phyloP scores from a whole-genome alignment of 2,797 vertebrate genomes.

The Dipus sagitta region DNA sequence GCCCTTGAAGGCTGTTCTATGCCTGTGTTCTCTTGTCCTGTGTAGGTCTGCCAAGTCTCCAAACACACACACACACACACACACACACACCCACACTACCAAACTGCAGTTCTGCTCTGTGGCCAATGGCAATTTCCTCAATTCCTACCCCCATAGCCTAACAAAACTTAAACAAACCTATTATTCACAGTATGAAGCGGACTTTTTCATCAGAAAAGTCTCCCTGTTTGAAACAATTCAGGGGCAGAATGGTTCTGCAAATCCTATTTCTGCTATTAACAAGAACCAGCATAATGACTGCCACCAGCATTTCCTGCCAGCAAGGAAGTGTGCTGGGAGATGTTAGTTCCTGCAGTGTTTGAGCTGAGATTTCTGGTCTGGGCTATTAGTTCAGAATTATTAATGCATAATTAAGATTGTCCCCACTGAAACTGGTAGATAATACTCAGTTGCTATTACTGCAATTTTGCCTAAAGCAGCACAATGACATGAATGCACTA shows the following conservation, averaged over 20 bases:
- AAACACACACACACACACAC: not conserved
- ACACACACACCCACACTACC: no score
- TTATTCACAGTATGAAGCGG: not conserved
- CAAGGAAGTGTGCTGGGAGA: not conserved
- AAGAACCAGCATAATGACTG: not conserved
- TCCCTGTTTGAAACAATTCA: not conserved
- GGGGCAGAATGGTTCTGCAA: not conserved
- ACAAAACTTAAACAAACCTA: not conserved
- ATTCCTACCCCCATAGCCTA: not conserved
- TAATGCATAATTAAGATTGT: not conserved
- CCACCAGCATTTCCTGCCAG: not conserved
- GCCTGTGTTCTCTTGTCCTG: not conserved
- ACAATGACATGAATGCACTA: not conserved
- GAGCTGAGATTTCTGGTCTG: not conserved
- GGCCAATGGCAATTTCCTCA: not conserved
- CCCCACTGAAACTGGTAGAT: not conserved
- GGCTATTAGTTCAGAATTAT: not conserved
- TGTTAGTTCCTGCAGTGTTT: not conserved
- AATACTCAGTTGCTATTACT: not conserved
- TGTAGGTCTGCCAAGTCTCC: not conserved
- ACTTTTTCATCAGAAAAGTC: not conserved
- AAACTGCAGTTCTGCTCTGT: not conserved
- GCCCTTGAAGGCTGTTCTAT: not conserved
- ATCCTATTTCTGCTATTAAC: not conserved
- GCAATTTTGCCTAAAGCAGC: not conserved